A percentile compares a stretch with the other conserved stretches of the same genome.
Conservation (phyloP, 2,797 vertebrate species). For the Sebastes matsubarae region DNA sequence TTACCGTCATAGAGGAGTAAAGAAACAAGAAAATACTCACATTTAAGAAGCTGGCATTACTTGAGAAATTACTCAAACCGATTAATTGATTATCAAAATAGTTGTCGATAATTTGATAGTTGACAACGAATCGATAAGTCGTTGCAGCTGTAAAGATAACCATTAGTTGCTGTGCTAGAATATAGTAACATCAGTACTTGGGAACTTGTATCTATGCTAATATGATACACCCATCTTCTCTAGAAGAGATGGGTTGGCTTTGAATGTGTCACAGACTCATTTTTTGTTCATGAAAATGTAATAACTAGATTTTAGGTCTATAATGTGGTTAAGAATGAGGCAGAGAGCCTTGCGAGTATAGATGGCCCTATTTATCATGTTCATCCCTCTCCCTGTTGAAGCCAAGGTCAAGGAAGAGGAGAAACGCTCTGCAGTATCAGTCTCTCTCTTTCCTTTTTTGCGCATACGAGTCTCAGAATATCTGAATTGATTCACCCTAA, state of each 20-base stretch:
- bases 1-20: too few relatives aligned
- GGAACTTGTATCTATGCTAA: neutral
- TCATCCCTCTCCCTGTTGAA: conserved; percentile 19
- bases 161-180: neutral
- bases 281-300: neutral
- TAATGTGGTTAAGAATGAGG: conserved; percentile 3
- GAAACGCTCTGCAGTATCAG: conserved; percentile 23
- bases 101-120: too few relatives aligned
- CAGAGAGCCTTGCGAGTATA: neutral
- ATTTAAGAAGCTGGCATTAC: too few relatives aligned
- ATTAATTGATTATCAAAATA: too few relatives aligned
- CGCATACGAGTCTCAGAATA: conserved; percentile 39
- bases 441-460: conserved; percentile 6
- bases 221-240: neutral
- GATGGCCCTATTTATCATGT: conserved; percentile 26
- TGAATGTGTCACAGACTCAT: neutral
- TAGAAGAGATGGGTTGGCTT: neutral
- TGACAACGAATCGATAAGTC: too few relatives aligned
- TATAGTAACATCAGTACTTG: neutral
- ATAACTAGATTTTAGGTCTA: neutral
- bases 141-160: neutral
- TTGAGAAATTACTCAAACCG: too few relatives aligned
- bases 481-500: conserved; percentile 61
- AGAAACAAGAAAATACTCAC: too few relatives aligned
- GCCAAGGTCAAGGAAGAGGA: conserved; percentile 53